A percentile compares a stretch with the other conserved stretches of the same genome.
Evolutionary conservation across 2,888 invertebrate species (phyloP).

Genomic region (Flexamia atlantica): DNA sequence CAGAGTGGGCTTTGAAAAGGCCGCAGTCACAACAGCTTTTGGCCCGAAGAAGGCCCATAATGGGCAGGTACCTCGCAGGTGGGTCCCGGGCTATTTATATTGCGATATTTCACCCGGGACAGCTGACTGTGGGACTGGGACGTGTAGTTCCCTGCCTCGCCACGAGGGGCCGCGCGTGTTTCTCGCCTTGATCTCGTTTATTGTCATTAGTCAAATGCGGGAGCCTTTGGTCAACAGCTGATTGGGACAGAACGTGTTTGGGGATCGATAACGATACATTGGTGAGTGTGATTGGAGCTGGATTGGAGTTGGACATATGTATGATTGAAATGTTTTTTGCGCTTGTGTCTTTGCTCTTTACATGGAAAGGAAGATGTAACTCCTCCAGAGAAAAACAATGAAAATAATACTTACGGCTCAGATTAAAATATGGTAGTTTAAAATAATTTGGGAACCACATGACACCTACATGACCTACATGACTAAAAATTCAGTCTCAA

Average conservation of each 20-base stretch:
- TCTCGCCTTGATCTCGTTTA: not conserved
- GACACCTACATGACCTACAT: too few species aligned
- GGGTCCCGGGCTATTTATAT: constrained; percentile 29
- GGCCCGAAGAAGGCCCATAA: constrained; percentile 24
- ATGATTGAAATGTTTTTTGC: too few species aligned
- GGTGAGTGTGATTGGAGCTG: too few species aligned
- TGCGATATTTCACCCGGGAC: constrained; percentile 10
- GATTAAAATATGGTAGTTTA: too few species aligned
- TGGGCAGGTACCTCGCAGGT: constrained; percentile 31
- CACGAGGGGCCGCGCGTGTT: constrained; percentile 28
- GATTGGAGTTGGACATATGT: too few species aligned
- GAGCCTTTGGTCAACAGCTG: not conserved
- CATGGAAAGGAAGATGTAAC: too few species aligned
- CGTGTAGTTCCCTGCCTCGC: not conserved
- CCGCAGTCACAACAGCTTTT: constrained; percentile 40
- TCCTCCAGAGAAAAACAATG: too few species aligned
- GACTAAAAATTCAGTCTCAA: too few species aligned
- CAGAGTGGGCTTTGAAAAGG: constrained; percentile 9
- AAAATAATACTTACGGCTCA: too few species aligned
- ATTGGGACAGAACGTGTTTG: not conserved
- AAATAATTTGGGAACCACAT: too few species aligned
- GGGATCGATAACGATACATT: not conserved
- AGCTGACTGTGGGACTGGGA: constrained; percentile 3
- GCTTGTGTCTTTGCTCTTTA: too few species aligned
- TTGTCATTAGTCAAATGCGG: not conserved